phyloP scores from a whole-genome alignment of 2,113 vertebrate genomes.

The Phyllostomus discolor region DNA sequence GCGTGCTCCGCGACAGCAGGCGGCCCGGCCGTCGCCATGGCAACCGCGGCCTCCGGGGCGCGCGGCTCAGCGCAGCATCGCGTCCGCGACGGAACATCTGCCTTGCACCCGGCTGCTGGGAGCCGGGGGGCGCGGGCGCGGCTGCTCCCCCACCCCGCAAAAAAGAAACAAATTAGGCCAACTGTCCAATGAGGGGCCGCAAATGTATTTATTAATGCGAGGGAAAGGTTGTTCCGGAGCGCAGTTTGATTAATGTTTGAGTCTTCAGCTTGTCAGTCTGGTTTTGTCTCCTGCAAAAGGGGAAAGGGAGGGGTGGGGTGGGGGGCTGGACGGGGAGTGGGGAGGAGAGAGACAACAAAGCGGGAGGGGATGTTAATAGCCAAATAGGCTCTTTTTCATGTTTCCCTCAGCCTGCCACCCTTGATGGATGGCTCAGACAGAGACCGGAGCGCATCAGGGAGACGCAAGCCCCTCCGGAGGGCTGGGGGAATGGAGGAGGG shows the following conservation, averaged over 20 bases:
- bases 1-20: conserved; percentile 75
- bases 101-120: conserved; percentile 81
- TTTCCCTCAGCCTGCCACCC: conserved; percentile 85
- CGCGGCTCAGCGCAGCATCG: conserved; percentile 68
- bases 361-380: conserved; percentile 81
- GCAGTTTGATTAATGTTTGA: conserved; percentile 91
- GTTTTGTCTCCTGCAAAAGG: conserved; percentile 81
- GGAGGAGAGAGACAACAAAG: conserved; percentile 81
- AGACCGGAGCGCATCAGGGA: conserved; percentile 82
- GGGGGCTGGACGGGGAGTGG: conserved; percentile 6
- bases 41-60: conserved; percentile 80
- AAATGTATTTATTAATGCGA: conserved; percentile 86
- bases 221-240: conserved; percentile 86
- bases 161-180: conserved; percentile 80
- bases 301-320: background rate
- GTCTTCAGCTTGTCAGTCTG: conserved; percentile 85
- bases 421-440: conserved; percentile 91
- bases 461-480: conserved; percentile 68
- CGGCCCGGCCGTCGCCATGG: conserved; percentile 77
- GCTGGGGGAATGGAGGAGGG: background rate
- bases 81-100: conserved; percentile 82
- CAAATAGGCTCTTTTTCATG: conserved; percentile 83
- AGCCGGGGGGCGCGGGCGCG: conserved; percentile 71
- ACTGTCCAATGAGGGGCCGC: conserved; percentile 79
- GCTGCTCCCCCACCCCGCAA: conserved; percentile 48